Evolutionary conservation across 2,113 vertebrate species (phyloP).

Genomic region (Aspiorhynchus laticeps): DNA sequence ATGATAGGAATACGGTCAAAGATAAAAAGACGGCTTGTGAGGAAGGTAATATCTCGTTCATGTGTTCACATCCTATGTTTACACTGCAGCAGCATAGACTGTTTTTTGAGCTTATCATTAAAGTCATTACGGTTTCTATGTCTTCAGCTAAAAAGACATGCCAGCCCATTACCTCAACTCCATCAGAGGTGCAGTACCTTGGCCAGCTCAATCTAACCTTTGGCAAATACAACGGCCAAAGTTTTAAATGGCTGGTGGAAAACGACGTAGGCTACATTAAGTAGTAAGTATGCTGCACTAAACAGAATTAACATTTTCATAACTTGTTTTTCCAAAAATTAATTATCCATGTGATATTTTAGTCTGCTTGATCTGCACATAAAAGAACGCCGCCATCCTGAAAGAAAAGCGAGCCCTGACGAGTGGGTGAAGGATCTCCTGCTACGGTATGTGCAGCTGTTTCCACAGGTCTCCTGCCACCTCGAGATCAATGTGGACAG

Average conservation of each 20-base stretch:
- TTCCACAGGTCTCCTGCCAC: not conserved
- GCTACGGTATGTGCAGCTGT: not conserved
- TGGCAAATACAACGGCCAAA: not conserved
- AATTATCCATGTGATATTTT: not conserved
- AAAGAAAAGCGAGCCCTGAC: not conserved
- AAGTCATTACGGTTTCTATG: not conserved
- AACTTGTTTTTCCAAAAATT: not conserved
- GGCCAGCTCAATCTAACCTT: not conserved
- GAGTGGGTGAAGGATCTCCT: not conserved
- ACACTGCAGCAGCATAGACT: not conserved
- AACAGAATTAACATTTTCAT: not conserved
- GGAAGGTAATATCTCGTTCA: not conserved
- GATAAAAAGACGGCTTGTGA: not conserved
- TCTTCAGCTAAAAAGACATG: conserved; percentile 15
- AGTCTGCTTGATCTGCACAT: not conserved
- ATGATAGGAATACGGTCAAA: not conserved
- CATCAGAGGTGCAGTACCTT: not conserved
- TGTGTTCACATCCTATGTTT: not conserved
- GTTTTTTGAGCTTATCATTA: not conserved
- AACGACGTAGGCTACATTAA: not conserved
- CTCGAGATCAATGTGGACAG: not conserved
- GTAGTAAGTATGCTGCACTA: not conserved
- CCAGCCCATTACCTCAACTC: not conserved
- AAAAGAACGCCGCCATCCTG: not conserved
- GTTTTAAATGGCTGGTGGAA: not conserved